phyloP scores from a whole-genome alignment of 2,113 vertebrate species.

The Ceratotherium simum region DNA sequence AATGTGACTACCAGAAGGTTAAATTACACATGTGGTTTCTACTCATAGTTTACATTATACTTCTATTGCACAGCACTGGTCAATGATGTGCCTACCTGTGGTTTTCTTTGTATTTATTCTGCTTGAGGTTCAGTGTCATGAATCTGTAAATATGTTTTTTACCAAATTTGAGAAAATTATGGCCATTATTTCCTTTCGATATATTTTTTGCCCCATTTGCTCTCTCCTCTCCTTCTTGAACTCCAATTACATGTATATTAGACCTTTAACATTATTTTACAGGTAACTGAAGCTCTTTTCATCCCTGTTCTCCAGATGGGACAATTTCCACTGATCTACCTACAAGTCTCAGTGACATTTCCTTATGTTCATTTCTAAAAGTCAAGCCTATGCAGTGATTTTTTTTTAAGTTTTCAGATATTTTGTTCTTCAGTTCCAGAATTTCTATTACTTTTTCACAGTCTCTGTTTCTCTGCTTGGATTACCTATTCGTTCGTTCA shows the following conservation, averaged over 20 bases:
- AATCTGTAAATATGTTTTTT: background rate
- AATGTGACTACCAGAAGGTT: background rate
- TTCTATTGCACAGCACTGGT: background rate
- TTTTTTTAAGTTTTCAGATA: background rate
- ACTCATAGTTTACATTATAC: background rate
- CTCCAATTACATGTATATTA: background rate
- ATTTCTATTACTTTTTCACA: background rate
- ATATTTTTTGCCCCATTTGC: background rate
- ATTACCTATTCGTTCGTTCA: background rate
- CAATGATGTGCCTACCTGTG: background rate
- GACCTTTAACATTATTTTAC: background rate
- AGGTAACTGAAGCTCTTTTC: background rate
- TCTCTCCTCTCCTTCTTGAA: background rate
- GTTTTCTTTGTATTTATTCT: background rate
- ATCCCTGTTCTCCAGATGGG: background rate
- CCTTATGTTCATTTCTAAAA: background rate
- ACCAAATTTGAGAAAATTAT: background rate
- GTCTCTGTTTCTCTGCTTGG: background rate
- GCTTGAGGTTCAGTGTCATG: background rate
- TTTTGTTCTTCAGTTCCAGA: background rate
- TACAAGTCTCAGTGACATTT: background rate
- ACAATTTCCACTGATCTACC: background rate
- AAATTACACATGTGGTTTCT: background rate
- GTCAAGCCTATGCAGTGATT: background rate
- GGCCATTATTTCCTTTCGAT: background rate